These are phyloP conservation scores for Columba livia DNA, from an alignment of 2,113 vertebrate genomes.

Conservation along the genomic window DNA sequence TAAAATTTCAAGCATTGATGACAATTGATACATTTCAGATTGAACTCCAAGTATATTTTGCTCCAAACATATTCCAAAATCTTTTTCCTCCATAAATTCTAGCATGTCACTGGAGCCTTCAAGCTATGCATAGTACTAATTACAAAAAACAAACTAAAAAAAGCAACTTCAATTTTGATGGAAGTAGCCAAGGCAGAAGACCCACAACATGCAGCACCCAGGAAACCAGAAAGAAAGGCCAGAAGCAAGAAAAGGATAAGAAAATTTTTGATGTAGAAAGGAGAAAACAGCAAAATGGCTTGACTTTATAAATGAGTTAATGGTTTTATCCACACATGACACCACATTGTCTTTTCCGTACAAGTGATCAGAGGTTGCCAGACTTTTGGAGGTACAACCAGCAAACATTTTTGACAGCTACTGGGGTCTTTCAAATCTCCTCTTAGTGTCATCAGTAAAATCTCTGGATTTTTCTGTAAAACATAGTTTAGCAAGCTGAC, in stretches of 20 bases:
- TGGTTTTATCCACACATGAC: rapidly evolving
- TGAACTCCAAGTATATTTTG: not conserved
- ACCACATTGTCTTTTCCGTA: not conserved
- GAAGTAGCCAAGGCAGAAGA: not conserved
- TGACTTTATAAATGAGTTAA: not conserved
- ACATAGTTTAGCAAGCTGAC: not conserved
- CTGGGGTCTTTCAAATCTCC: not conserved
- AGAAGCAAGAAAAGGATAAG: not conserved
- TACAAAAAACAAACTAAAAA: not conserved
- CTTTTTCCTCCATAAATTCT: not conserved
- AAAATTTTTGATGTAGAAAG: not conserved
- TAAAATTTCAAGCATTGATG: not conserved
- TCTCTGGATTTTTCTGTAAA: not conserved
- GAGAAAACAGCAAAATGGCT: not conserved
- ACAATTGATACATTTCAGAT: not conserved
- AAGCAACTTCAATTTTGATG: not conserved
- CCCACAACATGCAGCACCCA: not conserved
- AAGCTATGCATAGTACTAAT: not conserved
- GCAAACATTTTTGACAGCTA: not conserved
- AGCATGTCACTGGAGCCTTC: not conserved
- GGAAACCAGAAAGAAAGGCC: not conserved
- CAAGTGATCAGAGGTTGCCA: not conserved
- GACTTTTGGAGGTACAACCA: not conserved
- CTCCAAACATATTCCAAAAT: not conserved
- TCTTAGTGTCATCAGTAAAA: not conserved